Conservation (phyloP, 30 jellyfish, hydroid and myxozoan species). For the Aurelia sp. region DNA sequence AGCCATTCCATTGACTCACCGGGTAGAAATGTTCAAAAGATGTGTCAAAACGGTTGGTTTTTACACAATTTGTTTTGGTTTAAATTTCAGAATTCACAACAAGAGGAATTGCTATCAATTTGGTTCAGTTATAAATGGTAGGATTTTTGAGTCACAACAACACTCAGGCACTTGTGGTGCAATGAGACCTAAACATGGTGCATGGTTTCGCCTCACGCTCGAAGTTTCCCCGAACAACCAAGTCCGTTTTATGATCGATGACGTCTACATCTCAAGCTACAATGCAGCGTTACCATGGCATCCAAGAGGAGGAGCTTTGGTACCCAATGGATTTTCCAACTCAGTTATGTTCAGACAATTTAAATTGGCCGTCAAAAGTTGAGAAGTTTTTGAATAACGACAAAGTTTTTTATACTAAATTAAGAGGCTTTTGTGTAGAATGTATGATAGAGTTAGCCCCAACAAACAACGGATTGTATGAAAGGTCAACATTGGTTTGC, state of each 20-base stretch:
- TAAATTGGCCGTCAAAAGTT: neutral
- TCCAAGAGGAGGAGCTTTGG: conserved; percentile 64
- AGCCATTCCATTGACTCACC: too few species aligned
- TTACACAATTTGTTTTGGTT: neutral
- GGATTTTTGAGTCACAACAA: neutral
- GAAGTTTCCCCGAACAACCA: conserved; percentile 16
- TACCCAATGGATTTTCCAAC: conserved; percentile 55
- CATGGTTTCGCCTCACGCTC: conserved; percentile 56
- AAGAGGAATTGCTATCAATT: conserved; percentile 56
- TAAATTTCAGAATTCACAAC: conserved; percentile 31
- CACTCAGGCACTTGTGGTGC: conserved; percentile 39
- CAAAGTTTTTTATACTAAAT: too few species aligned
- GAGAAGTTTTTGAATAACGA: too few species aligned
- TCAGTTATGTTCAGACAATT: conserved; percentile 51
- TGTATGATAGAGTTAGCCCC: too few species aligned
- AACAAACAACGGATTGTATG: too few species aligned
- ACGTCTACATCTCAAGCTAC: conserved; percentile 17
- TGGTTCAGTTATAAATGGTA: conserved; percentile 57
- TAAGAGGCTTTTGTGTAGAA: too few species aligned
- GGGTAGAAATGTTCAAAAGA: too few species aligned
- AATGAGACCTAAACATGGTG: conserved; percentile 44
- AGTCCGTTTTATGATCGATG: conserved; percentile 20
- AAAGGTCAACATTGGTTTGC: too few species aligned
- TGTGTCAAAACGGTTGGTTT: too few species aligned
- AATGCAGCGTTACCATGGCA: conserved; percentile 20